Conservation (phyloP, 2,797 vertebrate genomes). For the Myiotriccus ornatus region DNA sequence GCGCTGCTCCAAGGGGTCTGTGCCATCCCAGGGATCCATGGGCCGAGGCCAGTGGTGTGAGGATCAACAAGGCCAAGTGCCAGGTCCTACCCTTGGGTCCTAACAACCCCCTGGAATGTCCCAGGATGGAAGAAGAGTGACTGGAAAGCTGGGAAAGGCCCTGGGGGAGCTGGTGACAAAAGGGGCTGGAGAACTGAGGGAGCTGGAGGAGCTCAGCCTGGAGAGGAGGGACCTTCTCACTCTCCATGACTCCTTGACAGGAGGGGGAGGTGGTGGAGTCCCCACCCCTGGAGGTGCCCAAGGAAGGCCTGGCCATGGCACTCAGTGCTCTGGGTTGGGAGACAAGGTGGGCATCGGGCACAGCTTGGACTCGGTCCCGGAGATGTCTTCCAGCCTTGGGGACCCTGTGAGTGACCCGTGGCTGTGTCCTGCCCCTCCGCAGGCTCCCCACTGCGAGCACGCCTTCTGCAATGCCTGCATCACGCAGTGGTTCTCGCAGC, state of each 20-base stretch:
- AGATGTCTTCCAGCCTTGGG: not conserved
- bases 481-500: constrained; percentile 98
- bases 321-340: not conserved
- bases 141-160: not conserved
- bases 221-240: not conserved
- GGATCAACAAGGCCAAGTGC: too few species aligned
- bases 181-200: not conserved
- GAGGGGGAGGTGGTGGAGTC: not conserved
- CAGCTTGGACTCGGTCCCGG: not conserved
- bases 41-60: not conserved
- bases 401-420: not conserved
- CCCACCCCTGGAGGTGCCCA: not conserved
- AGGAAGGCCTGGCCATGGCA: not conserved
- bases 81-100: too few species aligned
- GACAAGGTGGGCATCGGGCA: not conserved
- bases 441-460: constrained; percentile 98
- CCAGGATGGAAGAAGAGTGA: not conserved
- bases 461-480: constrained; percentile 99
- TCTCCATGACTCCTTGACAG: not conserved
- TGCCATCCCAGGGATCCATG: not conserved
- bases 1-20: too few species aligned
- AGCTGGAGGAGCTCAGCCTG: not conserved
- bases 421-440: not conserved
- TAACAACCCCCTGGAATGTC: too few species aligned
- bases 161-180: not conserved